Conservation (phyloP, 2,888 invertebrate genomes). For the Ephialtes manifestator region DNA sequence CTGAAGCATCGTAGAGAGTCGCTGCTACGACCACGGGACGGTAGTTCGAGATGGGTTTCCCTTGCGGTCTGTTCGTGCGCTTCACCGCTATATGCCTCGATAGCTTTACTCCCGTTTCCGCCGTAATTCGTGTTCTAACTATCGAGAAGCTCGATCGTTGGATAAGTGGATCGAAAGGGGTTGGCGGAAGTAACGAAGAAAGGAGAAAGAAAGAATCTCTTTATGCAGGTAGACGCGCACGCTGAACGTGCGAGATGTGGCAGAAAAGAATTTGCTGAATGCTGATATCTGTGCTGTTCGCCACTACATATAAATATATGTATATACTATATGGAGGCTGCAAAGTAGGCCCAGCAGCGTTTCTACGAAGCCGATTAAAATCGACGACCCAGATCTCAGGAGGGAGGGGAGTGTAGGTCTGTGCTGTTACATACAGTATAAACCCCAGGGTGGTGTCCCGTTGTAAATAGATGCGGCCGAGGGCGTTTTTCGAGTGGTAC, state of each 20-base stretch:
- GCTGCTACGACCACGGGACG: constrained; percentile 14
- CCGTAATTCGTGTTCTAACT: constrained; percentile 23
- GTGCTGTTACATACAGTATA: constrained; percentile 8
- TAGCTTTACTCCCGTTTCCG: constrained; percentile 25
- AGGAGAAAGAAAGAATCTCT: constrained; percentile 39
- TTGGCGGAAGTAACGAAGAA: background rate
- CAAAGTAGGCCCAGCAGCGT: constrained; percentile 60
- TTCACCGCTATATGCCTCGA: background rate
- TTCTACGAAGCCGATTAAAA: constrained; percentile 82
- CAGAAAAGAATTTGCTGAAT: constrained; percentile 76
- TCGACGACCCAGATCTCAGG: constrained; percentile 84
- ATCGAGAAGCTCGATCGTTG: constrained; percentile 12
- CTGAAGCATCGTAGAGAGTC: background rate
- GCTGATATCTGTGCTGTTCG: constrained; percentile 58
- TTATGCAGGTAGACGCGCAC: constrained; percentile 34
- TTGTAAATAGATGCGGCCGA: constrained; percentile 82
- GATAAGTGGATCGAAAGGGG: constrained; percentile 28
- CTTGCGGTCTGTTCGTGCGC: constrained; percentile 19
- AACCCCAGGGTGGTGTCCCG: constrained; percentile 72
- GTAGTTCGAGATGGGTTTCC: constrained; percentile 25
- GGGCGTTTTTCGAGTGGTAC: constrained; percentile 83
- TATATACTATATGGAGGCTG: constrained; percentile 31
- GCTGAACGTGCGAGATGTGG: constrained; percentile 42
- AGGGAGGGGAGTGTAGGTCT: constrained; percentile 60
- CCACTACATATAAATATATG: constrained; percentile 22